Percentiles rank a stretch among this genome's conserved stretches.
Evolutionary conservation across 1,140 invertebrate species (phyloP).

Genomic region (Melitaea cinxia): DNA sequence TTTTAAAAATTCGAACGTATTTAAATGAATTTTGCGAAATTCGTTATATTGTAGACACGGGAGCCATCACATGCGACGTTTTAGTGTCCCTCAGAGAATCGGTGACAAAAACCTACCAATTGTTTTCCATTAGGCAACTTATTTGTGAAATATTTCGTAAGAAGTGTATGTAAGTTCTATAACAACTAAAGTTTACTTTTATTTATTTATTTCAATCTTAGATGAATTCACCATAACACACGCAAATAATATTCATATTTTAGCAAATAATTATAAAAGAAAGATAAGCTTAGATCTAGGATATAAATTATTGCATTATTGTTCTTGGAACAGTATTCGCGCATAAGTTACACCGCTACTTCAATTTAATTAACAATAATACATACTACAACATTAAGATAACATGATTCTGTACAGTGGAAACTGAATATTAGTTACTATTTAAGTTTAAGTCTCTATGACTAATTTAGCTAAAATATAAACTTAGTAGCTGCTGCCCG

Average conservation of each 20-base stretch:
- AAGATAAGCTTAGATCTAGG: constrained; percentile 9
- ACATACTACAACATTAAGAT: constrained; percentile 3
- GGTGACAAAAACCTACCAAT: constrained; percentile 50
- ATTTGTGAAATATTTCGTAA: constrained; percentile 27
- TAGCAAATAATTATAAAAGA: constrained; percentile 9
- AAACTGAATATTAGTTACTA: constrained; percentile 1
- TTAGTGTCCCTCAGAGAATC: constrained; percentile 41
- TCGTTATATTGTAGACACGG: constrained; percentile 33
- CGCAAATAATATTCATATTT: not conserved
- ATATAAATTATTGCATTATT: constrained; percentile 6
- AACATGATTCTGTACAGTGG: constrained; percentile 1
- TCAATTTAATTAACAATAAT: constrained; percentile 11
- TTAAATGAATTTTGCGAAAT: constrained; percentile 18
- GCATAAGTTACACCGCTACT: constrained; percentile 2
- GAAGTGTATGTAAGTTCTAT: constrained; percentile 4
- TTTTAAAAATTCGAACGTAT: not conserved
- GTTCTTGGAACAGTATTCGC: constrained; percentile 1
- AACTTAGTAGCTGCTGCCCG: not conserved
- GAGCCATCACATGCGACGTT: constrained; percentile 39
- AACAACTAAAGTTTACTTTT: not conserved
- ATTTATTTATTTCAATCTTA: not conserved
- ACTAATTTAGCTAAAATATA: constrained; percentile 1
- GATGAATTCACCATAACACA: not conserved
- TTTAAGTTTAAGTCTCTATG: not conserved
- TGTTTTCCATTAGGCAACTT: constrained; percentile 62